Evolutionary conservation across 2,113 vertebrate genomes (phyloP).

Genomic region (Tragelaphus strepsiceros): DNA sequence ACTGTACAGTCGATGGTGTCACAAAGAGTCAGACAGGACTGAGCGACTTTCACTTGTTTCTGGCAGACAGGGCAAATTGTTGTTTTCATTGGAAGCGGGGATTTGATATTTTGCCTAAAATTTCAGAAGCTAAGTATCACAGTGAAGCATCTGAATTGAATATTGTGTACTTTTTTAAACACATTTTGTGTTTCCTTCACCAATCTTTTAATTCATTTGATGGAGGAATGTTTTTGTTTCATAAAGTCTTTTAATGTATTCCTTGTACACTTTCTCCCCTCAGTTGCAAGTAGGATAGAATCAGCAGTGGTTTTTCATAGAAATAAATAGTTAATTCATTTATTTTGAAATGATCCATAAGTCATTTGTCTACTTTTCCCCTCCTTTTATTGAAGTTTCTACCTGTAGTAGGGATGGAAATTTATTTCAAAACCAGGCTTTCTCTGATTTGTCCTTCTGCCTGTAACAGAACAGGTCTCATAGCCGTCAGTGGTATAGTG

Average conservation of each 20-base stretch:
- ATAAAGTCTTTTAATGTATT: not conserved
- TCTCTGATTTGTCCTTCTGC: not conserved
- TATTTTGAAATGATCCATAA: not conserved
- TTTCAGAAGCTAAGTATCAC: not conserved
- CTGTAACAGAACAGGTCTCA: not conserved
- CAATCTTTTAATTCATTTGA: not conserved
- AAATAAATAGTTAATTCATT: not conserved
- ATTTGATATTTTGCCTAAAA: not conserved
- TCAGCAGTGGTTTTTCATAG: not conserved
- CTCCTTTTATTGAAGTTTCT: not conserved
- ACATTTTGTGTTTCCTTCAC: not conserved
- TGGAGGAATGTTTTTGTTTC: not conserved
- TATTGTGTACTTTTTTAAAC: not conserved
- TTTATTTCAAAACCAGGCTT: slow-evolving; percentile 6
- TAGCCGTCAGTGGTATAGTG: not conserved
- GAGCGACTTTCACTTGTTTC: not conserved
- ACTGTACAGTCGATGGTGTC: not conserved
- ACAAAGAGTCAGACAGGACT: not conserved
- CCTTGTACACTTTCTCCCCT: not conserved
- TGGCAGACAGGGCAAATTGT: not conserved
- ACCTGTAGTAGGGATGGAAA: not conserved
- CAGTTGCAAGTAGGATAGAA: not conserved
- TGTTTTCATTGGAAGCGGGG: not conserved
- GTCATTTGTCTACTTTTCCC: not conserved
- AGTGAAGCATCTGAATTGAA: not conserved